Percentiles rank a stretch among this genome's conserved stretches.
Evolutionary conservation across 1,140 invertebrate species (phyloP).

Genomic region (Homarus americanus): DNA sequence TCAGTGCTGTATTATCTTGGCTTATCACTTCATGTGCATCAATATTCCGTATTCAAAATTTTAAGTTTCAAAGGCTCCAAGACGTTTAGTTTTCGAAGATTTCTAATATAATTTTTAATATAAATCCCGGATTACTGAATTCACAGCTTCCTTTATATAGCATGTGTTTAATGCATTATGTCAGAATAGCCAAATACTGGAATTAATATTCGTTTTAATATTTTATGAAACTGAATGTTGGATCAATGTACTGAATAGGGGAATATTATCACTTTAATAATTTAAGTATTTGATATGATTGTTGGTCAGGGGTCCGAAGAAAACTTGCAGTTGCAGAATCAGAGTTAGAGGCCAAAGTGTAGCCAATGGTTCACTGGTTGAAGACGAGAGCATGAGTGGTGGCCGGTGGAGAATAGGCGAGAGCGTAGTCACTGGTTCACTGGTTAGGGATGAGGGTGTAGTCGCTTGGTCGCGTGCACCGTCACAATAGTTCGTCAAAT

Average conservation of each 20-base stretch:
- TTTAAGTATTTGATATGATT: neutral
- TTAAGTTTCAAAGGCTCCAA: too few relatives aligned
- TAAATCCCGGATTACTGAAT: neutral
- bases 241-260: neutral
- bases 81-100: neutral
- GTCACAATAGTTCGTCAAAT: constrained; percentile 75
- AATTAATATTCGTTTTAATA: neutral
- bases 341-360: constrained; percentile 5
- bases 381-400: neutral
- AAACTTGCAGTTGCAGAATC: constrained; percentile 17
- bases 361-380: neutral
- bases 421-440: constrained; percentile 35
- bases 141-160: neutral
- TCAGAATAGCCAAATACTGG: neutral
- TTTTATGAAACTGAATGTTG: neutral
- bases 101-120: neutral
- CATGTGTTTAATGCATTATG: neutral
- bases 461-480: constrained; percentile 69
- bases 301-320: neutral
- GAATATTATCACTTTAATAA: neutral
- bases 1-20: neutral
- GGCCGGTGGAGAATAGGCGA: neutral
- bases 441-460: constrained; percentile 72
- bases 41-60: too few relatives aligned
- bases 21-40: too few relatives aligned